Percentiles rank a stretch among this genome's conserved stretches.
Evolutionary conservation across 2,888 invertebrate species (phyloP).

Genomic region (Nomada fucata): DNA sequence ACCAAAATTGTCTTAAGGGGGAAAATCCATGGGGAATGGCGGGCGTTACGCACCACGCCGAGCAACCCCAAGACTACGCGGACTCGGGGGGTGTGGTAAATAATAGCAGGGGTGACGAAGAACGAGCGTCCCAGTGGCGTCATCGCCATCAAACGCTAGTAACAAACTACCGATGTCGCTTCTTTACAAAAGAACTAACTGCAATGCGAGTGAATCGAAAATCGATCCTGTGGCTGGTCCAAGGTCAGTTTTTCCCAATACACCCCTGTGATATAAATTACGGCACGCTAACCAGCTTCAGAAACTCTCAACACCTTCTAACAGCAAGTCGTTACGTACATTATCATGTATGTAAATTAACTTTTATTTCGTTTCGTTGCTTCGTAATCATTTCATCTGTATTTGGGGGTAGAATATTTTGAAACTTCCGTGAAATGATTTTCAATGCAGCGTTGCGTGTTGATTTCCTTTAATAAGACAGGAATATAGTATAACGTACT

Average conservation of each 20-base stretch:
- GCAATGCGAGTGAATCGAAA: slow-evolving; percentile 33
- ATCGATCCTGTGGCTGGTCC: slow-evolving; percentile 24
- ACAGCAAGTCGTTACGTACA: background rate
- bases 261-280: background rate
- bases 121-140: slow-evolving; percentile 8
- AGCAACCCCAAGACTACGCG: background rate
- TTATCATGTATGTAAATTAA: too few relatives aligned
- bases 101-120: slow-evolving; percentile 22
- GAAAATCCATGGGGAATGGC: background rate
- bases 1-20: background rate
- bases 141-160: slow-evolving; percentile 25
- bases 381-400: too few relatives aligned
- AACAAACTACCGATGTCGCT: slow-evolving; percentile 21
- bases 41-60: background rate
- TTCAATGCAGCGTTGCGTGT: too few relatives aligned
- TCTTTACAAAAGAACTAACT: slow-evolving; percentile 27
- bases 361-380: background rate
- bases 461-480: too few relatives aligned
- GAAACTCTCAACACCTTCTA: background rate
- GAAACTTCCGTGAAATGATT: too few relatives aligned
- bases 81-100: slow-evolving; percentile 5
- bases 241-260: slow-evolving; percentile 14
- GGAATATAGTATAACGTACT: too few relatives aligned
- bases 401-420: too few relatives aligned
- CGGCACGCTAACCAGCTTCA: background rate